Percentiles rank a stretch among this genome's conserved stretches.
phyloP scores from a whole-genome alignment of 2,113 vertebrate genomes.

The Rhinoderma darwinii region DNA sequence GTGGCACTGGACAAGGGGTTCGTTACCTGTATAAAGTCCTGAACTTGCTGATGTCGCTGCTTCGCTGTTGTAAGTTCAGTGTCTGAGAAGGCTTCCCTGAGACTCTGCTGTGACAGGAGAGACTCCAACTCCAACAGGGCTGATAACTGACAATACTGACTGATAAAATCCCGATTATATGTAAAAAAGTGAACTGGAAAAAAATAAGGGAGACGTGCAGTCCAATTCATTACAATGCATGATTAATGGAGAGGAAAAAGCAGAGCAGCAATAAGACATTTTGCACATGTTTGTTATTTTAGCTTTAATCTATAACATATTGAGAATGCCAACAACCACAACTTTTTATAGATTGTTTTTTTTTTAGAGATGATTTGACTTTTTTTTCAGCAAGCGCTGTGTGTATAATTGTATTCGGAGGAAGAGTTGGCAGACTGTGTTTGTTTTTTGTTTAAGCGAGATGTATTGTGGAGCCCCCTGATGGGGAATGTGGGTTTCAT shows the following conservation, averaged over 20 bases:
- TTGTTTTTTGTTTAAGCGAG: conserved; percentile 19
- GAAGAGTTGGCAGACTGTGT: neutral
- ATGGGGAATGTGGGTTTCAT: neutral
- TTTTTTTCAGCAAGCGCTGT: neutral
- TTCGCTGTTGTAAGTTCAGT: conserved; percentile 80
- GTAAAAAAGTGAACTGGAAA: conserved; percentile 85
- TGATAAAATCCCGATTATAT: conserved; percentile 84
- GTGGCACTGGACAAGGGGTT: neutral
- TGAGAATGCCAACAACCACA: neutral
- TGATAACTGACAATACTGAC: conserved; percentile 86
- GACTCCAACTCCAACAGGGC: conserved; percentile 88
- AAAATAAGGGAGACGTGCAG: neutral
- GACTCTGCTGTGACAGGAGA: conserved; percentile 88
- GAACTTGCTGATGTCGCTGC: conserved; percentile 87
- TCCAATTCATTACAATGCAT: neutral
- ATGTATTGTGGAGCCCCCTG: neutral
- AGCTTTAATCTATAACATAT: neutral
- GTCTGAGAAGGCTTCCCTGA: conserved; percentile 89
- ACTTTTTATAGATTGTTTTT: neutral
- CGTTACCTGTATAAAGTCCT: conserved; percentile 86
- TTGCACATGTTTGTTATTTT: conserved; percentile 25
- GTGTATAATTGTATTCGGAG: neutral
- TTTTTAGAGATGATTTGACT: neutral
- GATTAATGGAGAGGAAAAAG: neutral
- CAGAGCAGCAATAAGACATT: neutral